Base-by-base conservation (phyloP, 2,888 invertebrate genomes). In the Amblyjoppa fuscipennis region DNA sequence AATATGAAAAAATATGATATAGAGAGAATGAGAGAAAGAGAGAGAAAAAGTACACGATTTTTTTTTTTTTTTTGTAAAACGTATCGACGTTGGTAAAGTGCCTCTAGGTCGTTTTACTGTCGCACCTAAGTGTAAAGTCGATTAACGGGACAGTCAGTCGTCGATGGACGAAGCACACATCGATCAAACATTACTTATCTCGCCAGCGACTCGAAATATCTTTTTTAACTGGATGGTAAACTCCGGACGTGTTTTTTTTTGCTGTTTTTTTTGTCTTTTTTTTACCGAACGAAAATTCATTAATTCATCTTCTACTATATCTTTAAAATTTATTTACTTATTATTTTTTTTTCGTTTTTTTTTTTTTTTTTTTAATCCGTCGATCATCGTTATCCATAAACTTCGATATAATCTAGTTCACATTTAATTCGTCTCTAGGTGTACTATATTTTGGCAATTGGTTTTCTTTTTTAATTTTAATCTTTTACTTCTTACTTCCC, bases 361-460 rank as follows among this genome's bases (percentile, higher is more conserved):
- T 51, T 6, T 70, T 61, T n/a, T 28, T 51, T 41, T 70, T 11
- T 28, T 59, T 61, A n/a, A 64, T 74, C 69, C 64, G 74, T 78
- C 74, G 64, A 80, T 75, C 68, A 28, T 51, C 31, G 49, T 75
- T 74, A 51, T 38, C 68, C 59, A 80, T 79, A 68, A 76, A 76
- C 68, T 68, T 68, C 59, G 51, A 53, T 79, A 68, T 83, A 79
- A 56, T 64, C 81, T 85, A 69, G 66, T 51, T 73, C 28, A 49
- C 31, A 59, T 68, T 68, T 38, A 64, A 80, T 78, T 76, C 68
- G 45, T 51, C 64, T 80, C 69, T 74, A 49, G 56, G 70, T 80
- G 59, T 79, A 76, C 76, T 78, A 73, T 82, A 85, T 85, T 85
- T 85, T 83, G 85, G 85, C 85, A 85, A 85, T 83, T 61, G 25